Conservation (phyloP, 2,797 vertebrate species). For the Pipistrellus kuhlii region DNA sequence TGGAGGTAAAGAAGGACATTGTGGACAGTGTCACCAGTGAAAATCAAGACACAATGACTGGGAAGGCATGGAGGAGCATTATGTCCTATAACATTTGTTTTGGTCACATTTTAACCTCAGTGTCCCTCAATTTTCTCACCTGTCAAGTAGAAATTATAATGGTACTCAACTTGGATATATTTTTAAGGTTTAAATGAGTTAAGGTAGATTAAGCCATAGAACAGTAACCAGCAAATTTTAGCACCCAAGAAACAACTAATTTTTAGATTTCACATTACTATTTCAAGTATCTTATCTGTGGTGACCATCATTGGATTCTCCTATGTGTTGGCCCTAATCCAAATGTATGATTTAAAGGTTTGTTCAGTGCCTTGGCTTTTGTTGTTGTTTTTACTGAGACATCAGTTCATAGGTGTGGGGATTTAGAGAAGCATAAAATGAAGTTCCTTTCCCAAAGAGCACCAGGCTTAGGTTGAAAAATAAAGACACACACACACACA, state of each 20-base stretch:
- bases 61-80: fast-evolving
- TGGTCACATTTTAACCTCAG: neutral
- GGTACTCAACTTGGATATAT: neutral
- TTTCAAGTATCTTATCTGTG: neutral
- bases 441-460: neutral
- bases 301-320: neutral
- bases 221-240: neutral
- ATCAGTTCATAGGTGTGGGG: neutral
- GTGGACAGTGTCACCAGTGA: neutral
- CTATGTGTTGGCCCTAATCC: neutral
- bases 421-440: neutral
- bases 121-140: neutral
- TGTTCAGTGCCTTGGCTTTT: neutral
- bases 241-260: neutral
- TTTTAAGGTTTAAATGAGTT: neutral
- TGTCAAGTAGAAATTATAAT: neutral
- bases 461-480: neutral
- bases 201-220: neutral
- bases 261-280: neutral
- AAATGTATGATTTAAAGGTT: neutral
- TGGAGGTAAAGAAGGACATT: neutral
- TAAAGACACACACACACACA: neutral
- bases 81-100: neutral
- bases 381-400: neutral
- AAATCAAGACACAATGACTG: neutral